Base-by-base conservation (phyloP, 2,113 vertebrate genomes). In the Gallinago media region DNA sequence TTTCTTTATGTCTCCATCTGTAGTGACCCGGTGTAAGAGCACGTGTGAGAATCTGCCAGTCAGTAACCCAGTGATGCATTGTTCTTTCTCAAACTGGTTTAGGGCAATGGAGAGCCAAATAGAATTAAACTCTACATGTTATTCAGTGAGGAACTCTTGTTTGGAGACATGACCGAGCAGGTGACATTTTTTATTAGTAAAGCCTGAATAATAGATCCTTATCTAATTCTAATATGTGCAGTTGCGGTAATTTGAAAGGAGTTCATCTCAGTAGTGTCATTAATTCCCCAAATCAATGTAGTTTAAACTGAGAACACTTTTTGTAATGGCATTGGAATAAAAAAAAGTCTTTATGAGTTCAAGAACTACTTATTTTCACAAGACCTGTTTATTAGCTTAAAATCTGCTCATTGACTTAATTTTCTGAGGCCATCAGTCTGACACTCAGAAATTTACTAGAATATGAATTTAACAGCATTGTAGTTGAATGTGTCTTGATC, bases 161-260 rank as follows among this genome's bases (percentile, higher is more conserved):
- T 79, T 78, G 58, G 81, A 85, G 74, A 68, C 20, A 4, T 54
- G 70, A 56, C 77, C 68, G 71, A 36, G 9, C 62, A 54, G 54
- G 70, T 88, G 74, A 70, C 31, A 31, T 44, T 74, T 71, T 67
- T 18, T 88, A 25, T 90, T 90, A 76, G 42, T 80, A 5, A 76
- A 76, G 18, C n/a, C 78, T 79, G 62, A 88, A 40, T 66, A 92
- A 61, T 40, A 93, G 72, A 67, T 90, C 85, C 85, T 88, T 79
- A 85, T 38, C 36, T 38, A 38, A 38, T 96, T 95, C 91, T 85
- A 88, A 66, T 68, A 46, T 16, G 2, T 58, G 49, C 49, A 19
- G 62, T 79, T 94, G 61, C 85, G 44, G 49, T 89, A 89, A 92
- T 94, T 89, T 93, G 66, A 85, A 93, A 88, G 91, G 4, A 91